Conservation (phyloP, 2,797 vertebrate species). For the Antrozous pallidus region DNA sequence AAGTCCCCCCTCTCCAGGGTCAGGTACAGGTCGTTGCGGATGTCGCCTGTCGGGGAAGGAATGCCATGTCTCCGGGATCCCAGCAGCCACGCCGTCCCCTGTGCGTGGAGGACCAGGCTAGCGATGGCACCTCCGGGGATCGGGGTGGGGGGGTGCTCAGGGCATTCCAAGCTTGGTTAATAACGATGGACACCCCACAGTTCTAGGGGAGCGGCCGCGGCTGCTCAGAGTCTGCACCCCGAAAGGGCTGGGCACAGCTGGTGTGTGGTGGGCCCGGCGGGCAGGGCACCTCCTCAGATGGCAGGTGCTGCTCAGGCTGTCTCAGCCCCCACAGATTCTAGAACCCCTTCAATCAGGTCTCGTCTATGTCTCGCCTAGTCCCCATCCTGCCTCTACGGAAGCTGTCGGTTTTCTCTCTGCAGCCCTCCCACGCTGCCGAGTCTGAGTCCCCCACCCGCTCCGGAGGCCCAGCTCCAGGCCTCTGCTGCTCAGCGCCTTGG, state of each 20-base stretch:
- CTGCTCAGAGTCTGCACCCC: constrained; percentile 66
- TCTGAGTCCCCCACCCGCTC: background rate
- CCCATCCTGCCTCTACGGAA: background rate
- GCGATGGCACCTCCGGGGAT: constrained; percentile 62
- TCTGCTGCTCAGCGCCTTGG: background rate
- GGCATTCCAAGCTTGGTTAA: constrained; percentile 85
- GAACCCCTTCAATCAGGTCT: background rate
- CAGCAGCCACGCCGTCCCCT: background rate
- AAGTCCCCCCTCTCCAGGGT: constrained; percentile 97
- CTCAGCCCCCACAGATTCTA: constrained; percentile 5
- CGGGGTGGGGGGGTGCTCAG: constrained; percentile 71
- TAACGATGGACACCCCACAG: constrained; percentile 74
- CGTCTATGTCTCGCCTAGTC: constrained; percentile 13
- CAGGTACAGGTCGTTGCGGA: constrained; percentile 96
- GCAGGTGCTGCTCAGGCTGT: background rate
- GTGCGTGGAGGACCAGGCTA: constrained; percentile 32
- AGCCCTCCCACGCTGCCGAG: constrained; percentile 27
- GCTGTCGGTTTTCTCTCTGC: constrained; percentile 16
- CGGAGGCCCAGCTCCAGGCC: constrained; percentile 42
- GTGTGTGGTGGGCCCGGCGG: background rate
- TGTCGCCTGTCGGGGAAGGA: constrained; percentile 87
- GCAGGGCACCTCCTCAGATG: background rate
- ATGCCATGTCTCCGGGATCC: background rate
- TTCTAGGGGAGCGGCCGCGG: constrained; percentile 66
- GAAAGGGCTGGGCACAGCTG: background rate